Base-by-base conservation (phyloP, 2,797 vertebrate species). In the Oreochromis mossambicus region DNA sequence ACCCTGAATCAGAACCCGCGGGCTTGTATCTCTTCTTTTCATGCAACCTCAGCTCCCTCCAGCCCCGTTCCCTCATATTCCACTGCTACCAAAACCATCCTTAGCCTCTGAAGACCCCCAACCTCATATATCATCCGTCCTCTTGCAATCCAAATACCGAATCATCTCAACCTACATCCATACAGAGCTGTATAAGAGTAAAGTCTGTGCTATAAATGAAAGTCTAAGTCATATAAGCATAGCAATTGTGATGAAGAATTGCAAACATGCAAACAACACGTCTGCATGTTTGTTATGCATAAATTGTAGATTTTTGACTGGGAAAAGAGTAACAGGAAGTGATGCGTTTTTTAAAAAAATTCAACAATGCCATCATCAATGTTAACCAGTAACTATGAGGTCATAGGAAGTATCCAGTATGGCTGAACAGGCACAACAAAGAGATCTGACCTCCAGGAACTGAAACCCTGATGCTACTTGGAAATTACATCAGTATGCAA, bases 21-120 rank as follows among this genome's bases (percentile, higher is more conserved):
- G 91, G 91, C 91, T 90, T 81, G 48, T 36, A 77, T 83, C 86
- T 85, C n/a, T 84, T 87, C 79, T 83, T 81, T 80, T 85, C 83
- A 82, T 75, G 81, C 87, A 88, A 82, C 80, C 55, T 85, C 85
- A 68, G 56, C 79, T 63, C 75, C 68, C 66, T 83, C 54, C 77
- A 81, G 76, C 83, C 19, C 82, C 52, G 78, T 81, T 68, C 79
- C 15, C 73, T 87, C 89, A 48, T 61, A 79, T 77, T 82, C 66
- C 78, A 86, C 80, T n/a, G 8, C 79, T 78, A 32, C 76, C 88
- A 68, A 63, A 88, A 81, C 77, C 85, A 81, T 36, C 50, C 51
- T 79, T 66, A 81, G 46, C 52, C 77, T 86, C 48, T 70, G n/a
- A 73, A 75, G 29, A 82, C 75, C 36, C 68, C 86, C 51, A 54